phyloP scores from a whole-genome alignment of 2,888 invertebrate genomes.

The Parapristionchus giblindavisi region DNA sequence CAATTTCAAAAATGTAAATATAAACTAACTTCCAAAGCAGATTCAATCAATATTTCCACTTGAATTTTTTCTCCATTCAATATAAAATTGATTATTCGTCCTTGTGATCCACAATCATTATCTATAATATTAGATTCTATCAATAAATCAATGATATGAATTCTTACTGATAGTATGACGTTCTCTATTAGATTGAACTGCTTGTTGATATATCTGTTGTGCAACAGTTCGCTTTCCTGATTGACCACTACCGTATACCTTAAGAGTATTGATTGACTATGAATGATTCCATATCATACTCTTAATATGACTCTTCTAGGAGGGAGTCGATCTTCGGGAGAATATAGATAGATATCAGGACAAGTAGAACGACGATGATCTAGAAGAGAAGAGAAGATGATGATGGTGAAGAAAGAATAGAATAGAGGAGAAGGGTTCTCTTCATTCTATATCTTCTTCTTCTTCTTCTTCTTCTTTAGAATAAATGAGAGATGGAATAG shows the following conservation, averaged over 20 bases:
- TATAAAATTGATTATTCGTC: slow-evolving; percentile 57
- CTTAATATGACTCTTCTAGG: slow-evolving; percentile 31
- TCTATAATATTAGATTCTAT: no score
- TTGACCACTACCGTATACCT: slow-evolving; percentile 59
- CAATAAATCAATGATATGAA: no score
- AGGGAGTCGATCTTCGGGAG: slow-evolving; percentile 41
- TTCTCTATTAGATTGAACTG: not conserved
- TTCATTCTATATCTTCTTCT: not conserved
- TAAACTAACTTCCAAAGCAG: slow-evolving; percentile 59
- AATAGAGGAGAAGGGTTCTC: not conserved
- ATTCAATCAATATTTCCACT: slow-evolving; percentile 63
- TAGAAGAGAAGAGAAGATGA: not conserved
- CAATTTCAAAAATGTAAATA: no score
- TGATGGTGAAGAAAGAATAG: not conserved
- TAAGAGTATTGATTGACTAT: not conserved
- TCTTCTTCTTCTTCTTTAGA: not conserved
- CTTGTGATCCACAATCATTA: no score
- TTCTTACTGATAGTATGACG: no score
- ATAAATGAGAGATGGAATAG: no score
- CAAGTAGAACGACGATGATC: slow-evolving; percentile 64
- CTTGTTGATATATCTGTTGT: slow-evolving; percentile 54
- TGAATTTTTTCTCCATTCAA: slow-evolving; percentile 64
- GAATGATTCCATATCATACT: not conserved
- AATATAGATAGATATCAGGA: slow-evolving; percentile 66
- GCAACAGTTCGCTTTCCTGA: slow-evolving; percentile 62